Conservation (phyloP, 2,113 vertebrate species). For the Datnioides undecimradiatus region DNA sequence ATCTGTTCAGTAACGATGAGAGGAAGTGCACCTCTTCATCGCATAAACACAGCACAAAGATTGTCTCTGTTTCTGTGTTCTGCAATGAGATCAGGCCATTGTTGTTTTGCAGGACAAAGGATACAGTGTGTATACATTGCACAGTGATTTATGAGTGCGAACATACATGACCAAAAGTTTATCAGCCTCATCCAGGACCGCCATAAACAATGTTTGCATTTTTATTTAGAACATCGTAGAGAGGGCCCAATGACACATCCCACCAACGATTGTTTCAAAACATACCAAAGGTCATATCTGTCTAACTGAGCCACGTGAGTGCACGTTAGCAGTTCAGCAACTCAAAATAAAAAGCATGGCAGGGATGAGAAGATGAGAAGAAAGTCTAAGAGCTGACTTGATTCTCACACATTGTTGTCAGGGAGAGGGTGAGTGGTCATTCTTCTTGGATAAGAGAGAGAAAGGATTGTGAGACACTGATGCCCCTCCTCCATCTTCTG, state of each 20-base stretch:
- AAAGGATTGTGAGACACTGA: background rate
- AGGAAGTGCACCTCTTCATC: constrained; percentile 39
- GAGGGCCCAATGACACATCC: background rate
- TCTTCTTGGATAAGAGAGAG: constrained; percentile 28
- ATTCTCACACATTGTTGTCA: constrained; percentile 43
- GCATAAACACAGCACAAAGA: constrained; percentile 27
- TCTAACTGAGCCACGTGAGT: background rate
- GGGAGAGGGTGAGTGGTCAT: constrained; percentile 24
- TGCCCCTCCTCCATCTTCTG: background rate
- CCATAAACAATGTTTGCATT: constrained; percentile 22
- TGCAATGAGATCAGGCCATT: constrained; percentile 44
- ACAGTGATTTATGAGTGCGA: constrained; percentile 52
- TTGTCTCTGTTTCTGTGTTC: constrained; percentile 12
- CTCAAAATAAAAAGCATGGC: constrained; percentile 20
- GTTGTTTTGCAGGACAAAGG: constrained; percentile 50
- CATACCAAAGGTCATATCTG: background rate
- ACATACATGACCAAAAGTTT: constrained; percentile 23
- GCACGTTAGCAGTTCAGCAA: background rate
- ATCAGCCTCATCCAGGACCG: background rate
- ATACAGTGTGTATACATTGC: constrained; percentile 59
- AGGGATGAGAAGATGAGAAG: constrained; percentile 10
- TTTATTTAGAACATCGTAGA: constrained; percentile 3
- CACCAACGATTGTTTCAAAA: background rate
- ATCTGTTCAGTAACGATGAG: background rate
- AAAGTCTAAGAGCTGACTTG: constrained; percentile 20